These are phyloP conservation scores for Notamacropus eugenii DNA, from an alignment of 2,797 vertebrate species.

Conservation along the genomic window DNA sequence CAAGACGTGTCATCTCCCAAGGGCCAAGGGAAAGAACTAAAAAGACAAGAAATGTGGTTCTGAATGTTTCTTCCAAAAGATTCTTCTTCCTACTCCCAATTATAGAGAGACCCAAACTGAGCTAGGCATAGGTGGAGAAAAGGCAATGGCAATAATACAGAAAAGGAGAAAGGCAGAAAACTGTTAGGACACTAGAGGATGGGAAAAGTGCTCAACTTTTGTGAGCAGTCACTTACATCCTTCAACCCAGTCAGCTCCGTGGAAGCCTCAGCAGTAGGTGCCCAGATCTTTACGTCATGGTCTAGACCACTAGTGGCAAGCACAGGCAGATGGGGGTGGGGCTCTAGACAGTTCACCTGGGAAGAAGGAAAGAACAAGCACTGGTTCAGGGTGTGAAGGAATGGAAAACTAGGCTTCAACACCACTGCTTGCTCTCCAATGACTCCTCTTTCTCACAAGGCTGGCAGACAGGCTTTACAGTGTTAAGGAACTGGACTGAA, in stretches of 20 bases:
- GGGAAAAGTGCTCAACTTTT: background rate
- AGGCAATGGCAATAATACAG: background rate
- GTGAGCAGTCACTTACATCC: slow-evolving; percentile 86
- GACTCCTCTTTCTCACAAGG: background rate
- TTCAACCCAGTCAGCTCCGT: slow-evolving; percentile 93
- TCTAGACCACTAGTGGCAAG: slow-evolving; percentile 97
- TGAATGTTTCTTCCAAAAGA: slow-evolving; percentile 14
- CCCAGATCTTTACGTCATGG: slow-evolving; percentile 97
- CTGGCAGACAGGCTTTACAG: background rate
- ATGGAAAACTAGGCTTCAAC: background rate
- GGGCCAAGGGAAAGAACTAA: background rate
- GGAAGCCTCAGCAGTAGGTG: slow-evolving; percentile 92
- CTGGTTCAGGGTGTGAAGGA: slow-evolving; percentile 8
- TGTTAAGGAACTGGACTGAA: background rate
- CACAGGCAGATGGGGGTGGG: slow-evolving; percentile 94
- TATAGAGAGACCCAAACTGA: background rate
- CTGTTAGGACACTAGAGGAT: background rate
- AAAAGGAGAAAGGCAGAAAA: background rate
- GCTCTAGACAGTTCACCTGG: slow-evolving; percentile 97
- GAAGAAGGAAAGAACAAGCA: background rate
- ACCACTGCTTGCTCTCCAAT: slow-evolving; percentile 14
- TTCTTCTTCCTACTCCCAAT: background rate
- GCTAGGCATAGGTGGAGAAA: background rate
- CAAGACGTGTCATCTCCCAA: background rate
- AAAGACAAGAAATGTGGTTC: background rate